phyloP scores from a whole-genome alignment of 2,797 vertebrate species.

The Trachurus trachurus region DNA sequence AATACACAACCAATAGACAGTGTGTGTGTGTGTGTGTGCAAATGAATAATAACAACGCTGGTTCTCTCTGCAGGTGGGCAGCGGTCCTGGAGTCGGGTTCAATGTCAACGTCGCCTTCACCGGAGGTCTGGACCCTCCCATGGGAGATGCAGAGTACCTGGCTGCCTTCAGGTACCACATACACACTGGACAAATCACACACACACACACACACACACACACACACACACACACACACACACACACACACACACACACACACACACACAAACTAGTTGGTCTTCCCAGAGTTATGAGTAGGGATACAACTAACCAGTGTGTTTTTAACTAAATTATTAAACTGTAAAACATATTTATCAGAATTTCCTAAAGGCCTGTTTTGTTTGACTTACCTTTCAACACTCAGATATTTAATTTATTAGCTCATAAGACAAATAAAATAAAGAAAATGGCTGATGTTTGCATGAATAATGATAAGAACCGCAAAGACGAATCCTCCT shows the following conservation, averaged over 20 bases:
- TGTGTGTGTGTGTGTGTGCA: too few relatives aligned
- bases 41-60: background rate
- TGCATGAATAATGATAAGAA: background rate
- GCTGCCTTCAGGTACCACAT: constrained; percentile 93
- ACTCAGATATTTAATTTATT: too few relatives aligned
- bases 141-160: constrained; percentile 95
- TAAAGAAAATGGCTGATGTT: too few relatives aligned
- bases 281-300: background rate
- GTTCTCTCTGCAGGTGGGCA: constrained; percentile 89
- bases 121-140: constrained; percentile 94
- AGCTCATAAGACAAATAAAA: too few relatives aligned
- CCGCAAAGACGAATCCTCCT: background rate
- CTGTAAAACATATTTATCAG: too few relatives aligned
- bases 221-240: background rate
- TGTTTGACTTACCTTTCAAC: too few relatives aligned
- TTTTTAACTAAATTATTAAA: too few relatives aligned
- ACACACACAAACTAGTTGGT: background rate
- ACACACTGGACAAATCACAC: background rate
- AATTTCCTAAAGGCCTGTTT: too few relatives aligned
- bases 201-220: background rate
- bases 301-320: too few relatives aligned
- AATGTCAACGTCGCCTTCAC: constrained; percentile 98
- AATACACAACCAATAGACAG: too few relatives aligned
- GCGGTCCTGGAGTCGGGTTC: constrained; percentile 92
- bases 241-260: background rate